Evolutionary conservation across 1,140 invertebrate species (phyloP).

Genomic region (Lordiphosa stackelbergi): DNA sequence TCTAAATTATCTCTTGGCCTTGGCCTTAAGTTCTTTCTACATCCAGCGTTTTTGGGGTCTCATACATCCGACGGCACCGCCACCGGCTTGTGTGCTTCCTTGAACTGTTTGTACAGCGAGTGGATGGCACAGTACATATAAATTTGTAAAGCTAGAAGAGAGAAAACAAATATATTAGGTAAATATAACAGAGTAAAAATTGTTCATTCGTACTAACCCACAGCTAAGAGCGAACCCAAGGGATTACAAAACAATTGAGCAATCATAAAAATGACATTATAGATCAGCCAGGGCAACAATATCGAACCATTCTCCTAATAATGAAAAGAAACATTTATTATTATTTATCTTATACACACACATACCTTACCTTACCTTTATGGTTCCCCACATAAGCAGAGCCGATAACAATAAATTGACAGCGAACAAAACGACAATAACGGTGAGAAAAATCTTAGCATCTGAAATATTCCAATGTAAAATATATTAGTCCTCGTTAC

Average conservation of each 20-base stretch:
- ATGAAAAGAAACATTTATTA: too few species aligned
- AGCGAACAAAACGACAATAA: neutral
- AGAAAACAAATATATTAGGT: neutral
- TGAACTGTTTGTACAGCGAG: conserved; percentile 21
- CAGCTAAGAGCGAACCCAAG: neutral
- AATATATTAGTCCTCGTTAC: neutral
- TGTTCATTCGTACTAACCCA: neutral
- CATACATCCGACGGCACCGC: conserved; percentile 3
- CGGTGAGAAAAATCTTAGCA: neutral
- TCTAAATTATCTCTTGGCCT: too few species aligned
- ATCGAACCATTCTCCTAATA: conserved; percentile 32
- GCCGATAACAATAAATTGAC: neutral
- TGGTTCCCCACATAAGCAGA: too few species aligned
- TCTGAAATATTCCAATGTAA: neutral
- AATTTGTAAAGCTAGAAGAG: conserved; percentile 13
- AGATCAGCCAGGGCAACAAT: conserved; percentile 40
- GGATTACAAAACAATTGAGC: neutral
- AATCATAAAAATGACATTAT: conserved; percentile 10
- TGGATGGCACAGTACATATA: conserved; percentile 20
- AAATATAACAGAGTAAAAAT: too few species aligned
- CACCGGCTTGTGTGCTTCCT: conserved; percentile 8
- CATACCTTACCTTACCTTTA: too few species aligned
- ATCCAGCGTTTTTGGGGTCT: neutral
- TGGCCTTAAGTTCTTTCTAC: too few species aligned
- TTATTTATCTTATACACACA: too few species aligned